Evolutionary conservation across 2,113 vertebrate species (phyloP), one percentile per base, ranked within the genome.

Genomic region (Cranoglanis bouderius): DNA sequence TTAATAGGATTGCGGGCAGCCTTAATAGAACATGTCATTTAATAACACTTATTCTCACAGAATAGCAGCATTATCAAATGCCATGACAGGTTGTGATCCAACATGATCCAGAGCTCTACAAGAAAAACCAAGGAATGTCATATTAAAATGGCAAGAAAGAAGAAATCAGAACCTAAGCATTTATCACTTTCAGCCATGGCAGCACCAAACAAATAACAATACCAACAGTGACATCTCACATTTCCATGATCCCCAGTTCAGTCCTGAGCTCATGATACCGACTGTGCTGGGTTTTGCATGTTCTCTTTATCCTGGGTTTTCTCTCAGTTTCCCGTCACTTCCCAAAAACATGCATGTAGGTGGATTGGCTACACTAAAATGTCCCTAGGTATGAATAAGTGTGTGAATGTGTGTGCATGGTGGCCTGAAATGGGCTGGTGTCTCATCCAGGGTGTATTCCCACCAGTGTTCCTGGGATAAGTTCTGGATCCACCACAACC

Each of bases 1-100:
- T 88, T 85, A 88, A 88, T 80, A 55, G 72, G 14, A 82, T 21
- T 80, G 82, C 18, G 10, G 57, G 49, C 59, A 49, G 72, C 43
- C 74, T 65, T 88, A 80, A 88, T 88, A 78, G 74, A 88, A 88
- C 43, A 67, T 88, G 88, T 88, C 88, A 80, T 85, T 85, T 88
- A 88, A 88, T 85, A 82, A 82, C 49, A 82, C 49, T 82, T 88
- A 88, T 82, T 82, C 61, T 65, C 55, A 75, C 49, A 78, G 32
- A 78, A 88, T 77, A 84, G 32, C 78, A 40, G 65, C 35, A 65
- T 57, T 29, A 65, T 40, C 82, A 84, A 55, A 77, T 84, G 35
- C 57, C 82, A 35, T 51, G 35, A 80, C 29, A 85, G 53, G 70
- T 49, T n/a, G 6, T 35, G 70, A 35, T 53, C 55, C 46, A 63